Conservation (phyloP, 2,797 vertebrate species). For the Rallus crepitans region DNA sequence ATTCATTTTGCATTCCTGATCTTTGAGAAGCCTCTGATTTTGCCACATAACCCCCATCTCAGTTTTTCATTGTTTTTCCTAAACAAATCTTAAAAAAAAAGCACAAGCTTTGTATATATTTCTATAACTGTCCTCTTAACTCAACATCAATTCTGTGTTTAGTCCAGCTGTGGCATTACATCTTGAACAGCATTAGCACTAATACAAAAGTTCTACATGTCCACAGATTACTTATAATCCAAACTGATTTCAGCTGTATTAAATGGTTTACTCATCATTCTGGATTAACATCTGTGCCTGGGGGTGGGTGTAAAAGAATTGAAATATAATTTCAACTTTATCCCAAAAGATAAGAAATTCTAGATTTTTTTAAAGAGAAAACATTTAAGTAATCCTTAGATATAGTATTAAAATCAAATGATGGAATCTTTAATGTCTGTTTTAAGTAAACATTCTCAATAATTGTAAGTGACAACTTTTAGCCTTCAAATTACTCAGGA, state of each 20-base stretch:
- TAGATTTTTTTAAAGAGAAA: neutral
- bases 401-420: neutral
- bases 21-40: neutral
- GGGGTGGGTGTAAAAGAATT: neutral
- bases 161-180: neutral
- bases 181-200: neutral
- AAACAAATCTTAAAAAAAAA: neutral
- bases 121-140: neutral
- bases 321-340: neutral
- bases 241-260: constrained; percentile 24
- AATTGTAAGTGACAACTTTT: neutral
- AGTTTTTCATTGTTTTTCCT: neutral
- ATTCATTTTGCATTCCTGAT: neutral
- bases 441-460: neutral
- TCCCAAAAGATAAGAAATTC: neutral
- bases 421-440: neutral
- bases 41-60: neutral
- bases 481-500: neutral
- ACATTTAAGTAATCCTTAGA: neutral
- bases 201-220: neutral
- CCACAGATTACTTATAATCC: neutral
- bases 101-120: neutral
- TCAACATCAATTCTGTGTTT: neutral
- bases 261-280: neutral
- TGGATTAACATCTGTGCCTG: neutral